phyloP scores from a whole-genome alignment of 2,888 invertebrate genomes.

The Sinelater perroti region DNA sequence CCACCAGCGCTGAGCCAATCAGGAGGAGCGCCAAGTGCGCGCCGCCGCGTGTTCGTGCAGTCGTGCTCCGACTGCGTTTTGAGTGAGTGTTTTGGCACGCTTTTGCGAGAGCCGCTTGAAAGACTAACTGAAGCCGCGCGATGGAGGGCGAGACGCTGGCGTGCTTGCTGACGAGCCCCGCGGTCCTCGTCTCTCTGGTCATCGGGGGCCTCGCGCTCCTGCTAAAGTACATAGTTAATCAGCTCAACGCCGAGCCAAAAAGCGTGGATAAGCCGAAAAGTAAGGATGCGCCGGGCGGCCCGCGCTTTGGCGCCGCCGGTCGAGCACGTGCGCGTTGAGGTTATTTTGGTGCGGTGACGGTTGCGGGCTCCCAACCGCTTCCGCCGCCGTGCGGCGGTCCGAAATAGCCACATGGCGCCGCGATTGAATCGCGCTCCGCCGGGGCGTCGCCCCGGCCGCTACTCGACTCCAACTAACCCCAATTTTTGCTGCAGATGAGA shows the following conservation, averaged over 20 bases:
- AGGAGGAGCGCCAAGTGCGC: constrained; percentile 26
- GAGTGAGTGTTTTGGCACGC: constrained; percentile 28
- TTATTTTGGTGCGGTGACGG: constrained; percentile 42
- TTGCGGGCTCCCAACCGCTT: constrained; percentile 21
- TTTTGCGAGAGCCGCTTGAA: constrained; percentile 14
- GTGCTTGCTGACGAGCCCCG: constrained; percentile 47
- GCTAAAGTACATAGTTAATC: constrained; percentile 51
- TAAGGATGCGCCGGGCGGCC: too few species aligned
- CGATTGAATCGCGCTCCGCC: too few species aligned
- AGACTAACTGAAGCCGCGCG: constrained; percentile 47
- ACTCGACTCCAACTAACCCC: too few species aligned
- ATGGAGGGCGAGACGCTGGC: constrained; percentile 56
- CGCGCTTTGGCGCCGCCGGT: constrained; percentile 6
- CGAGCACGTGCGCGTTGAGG: constrained; percentile 44
- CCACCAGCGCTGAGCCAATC: constrained; percentile 28
- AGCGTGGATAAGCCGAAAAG: constrained; percentile 45
- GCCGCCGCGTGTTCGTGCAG: constrained; percentile 30
- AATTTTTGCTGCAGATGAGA: constrained; percentile 36
- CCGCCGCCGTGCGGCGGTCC: too few species aligned
- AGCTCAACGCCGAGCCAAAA: constrained; percentile 47
- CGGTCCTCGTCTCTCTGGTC: constrained; percentile 49
- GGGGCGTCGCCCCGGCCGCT: too few species aligned
- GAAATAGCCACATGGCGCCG: too few species aligned
- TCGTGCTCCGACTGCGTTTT: constrained; percentile 20
- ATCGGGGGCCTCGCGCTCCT: constrained; percentile 52